Evolutionary conservation across 1,140 invertebrate species (phyloP).

Genomic region (Temnothorax curvispinosus): DNA sequence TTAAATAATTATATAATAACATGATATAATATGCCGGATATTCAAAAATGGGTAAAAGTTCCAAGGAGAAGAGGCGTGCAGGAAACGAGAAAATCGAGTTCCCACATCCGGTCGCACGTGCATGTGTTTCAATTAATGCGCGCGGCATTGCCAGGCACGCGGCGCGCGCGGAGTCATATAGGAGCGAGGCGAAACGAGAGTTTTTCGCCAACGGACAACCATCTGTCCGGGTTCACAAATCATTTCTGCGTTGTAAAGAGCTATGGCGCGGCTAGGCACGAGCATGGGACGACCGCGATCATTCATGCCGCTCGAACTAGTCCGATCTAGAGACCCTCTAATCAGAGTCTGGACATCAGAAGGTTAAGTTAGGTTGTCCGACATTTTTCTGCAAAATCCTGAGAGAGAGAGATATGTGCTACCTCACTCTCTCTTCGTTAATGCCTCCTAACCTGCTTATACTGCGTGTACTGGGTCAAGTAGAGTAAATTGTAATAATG

Average conservation of each 20-base stretch:
- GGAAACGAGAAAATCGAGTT: slow-evolving; percentile 34
- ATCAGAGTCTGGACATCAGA: too few species aligned
- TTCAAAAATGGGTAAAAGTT: background rate
- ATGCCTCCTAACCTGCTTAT: too few species aligned
- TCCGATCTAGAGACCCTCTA: too few species aligned
- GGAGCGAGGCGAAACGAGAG: slow-evolving; percentile 3
- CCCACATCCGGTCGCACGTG: slow-evolving; percentile 13
- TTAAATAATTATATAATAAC: background rate
- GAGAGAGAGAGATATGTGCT: too few species aligned
- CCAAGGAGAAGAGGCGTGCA: background rate
- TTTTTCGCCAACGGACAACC: slow-evolving; percentile 47
- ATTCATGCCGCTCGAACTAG: slow-evolving; percentile 66
- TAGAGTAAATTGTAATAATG: too few species aligned
- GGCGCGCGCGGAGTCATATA: slow-evolving; percentile 9
- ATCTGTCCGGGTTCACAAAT: slow-evolving; percentile 73
- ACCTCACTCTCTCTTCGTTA: too few species aligned
- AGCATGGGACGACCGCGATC: slow-evolving; percentile 68
- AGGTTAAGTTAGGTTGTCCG: too few species aligned
- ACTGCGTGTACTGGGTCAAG: too few species aligned
- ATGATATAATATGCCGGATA: background rate
- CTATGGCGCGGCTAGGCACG: slow-evolving; percentile 60
- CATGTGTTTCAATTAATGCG: slow-evolving; percentile 48
- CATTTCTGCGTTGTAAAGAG: slow-evolving; percentile 68
- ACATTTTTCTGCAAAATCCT: too few species aligned
- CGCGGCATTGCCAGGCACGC: background rate